phyloP scores from a whole-genome alignment of 64 coral and sea anemone species.

The Hydrozoanthus tunicans region DNA sequence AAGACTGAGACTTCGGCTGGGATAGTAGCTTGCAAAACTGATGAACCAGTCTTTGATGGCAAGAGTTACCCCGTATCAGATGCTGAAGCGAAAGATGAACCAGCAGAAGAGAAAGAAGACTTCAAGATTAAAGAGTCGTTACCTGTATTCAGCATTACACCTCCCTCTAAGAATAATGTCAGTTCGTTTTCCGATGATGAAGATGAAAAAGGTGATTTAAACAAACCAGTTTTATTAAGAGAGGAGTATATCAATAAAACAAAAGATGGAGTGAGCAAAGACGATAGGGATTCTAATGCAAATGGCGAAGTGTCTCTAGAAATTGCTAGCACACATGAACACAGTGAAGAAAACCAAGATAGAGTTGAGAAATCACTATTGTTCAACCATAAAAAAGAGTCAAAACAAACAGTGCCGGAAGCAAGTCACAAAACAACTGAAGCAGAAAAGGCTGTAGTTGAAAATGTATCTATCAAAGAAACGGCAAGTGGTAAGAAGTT shows the following conservation, averaged over 20 bases:
- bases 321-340: not conserved
- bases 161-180: not conserved
- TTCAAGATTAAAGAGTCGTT: no score
- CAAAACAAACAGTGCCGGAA: not conserved
- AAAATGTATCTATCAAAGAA: not conserved
- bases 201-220: not conserved
- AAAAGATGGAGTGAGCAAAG: not conserved
- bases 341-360: not conserved
- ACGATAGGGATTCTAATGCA: not conserved
- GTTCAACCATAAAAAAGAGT: not conserved
- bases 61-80: no score
- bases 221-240: not conserved
- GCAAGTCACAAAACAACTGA: not conserved
- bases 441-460: not conserved
- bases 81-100: no score
- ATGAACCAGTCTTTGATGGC: not conserved
- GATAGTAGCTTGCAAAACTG: not conserved
- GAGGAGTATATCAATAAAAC: not conserved
- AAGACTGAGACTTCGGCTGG: not conserved
- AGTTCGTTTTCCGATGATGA: not conserved
- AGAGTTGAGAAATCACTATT: not conserved
- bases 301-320: not conserved
- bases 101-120: no score
- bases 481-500: not conserved
- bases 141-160: not conserved